Evolutionary conservation across 2,113 vertebrate species (phyloP), one percentile per base, ranked within the genome.

Genomic region (Terrapene triunguis): DNA sequence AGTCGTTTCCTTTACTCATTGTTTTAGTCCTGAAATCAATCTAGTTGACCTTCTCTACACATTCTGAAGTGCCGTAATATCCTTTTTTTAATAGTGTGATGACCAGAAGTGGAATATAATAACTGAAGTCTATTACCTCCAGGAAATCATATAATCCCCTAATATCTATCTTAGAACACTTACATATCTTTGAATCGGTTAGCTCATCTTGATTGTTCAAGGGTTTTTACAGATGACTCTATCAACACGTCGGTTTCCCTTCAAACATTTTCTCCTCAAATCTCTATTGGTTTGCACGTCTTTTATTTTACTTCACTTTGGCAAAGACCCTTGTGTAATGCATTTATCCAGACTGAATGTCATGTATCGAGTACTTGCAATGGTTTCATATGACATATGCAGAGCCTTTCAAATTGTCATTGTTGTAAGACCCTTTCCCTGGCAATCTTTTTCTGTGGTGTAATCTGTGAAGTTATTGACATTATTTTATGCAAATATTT

Each of bases 61-160:
- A 62, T 80, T 91, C 79, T 55, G 79, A 90, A 84, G 24, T 47
- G 14, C 42, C 88, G 13, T 13, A 74, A 72, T 79, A 48, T 11
- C 25, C 29, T 54, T 84, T 86, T 84, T 65, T 87, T 80, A 92
- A 90, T 86, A 80, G 8, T 7, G 82, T n/a, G 3, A 44, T 80
- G 27, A 80, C 29, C 29, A 92, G 35, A 89, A 96, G 82, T 57
- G 59, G 4, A 93, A 54, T 32, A 55, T 54, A 92, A 88, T 55
- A 32, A 11, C 2, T n/a, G 19, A 80, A 35, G 2, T 14, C 8
- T 84, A 8, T 78, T 96, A 87, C 32, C 35, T 92, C 78, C 80
- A 90, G 27, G 94, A 95, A 94, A 96, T 87, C 24, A 76, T 29
- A 35, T 93, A 84, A 80, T 86, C 14, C 3, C 74, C 48, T 81